Percentiles rank a stretch among this genome's conserved stretches.
phyloP scores from a whole-genome alignment of 2,888 invertebrate species.

The Sinhomidia bicolor region DNA sequence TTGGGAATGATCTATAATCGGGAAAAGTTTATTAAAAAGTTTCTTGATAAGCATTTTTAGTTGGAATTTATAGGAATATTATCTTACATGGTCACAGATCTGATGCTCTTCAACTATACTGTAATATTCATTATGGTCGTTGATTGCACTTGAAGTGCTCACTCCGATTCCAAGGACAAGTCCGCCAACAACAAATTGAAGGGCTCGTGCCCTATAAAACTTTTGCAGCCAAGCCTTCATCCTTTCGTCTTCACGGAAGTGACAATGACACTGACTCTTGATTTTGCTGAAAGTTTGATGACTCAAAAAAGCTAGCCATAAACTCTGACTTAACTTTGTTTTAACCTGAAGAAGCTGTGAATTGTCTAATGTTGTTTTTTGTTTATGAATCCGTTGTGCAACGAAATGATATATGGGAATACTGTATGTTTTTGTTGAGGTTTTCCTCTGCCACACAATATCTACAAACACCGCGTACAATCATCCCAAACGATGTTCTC shows the following conservation, averaged over 20 bases:
- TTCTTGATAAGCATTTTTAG: not conserved
- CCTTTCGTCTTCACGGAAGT: not conserved
- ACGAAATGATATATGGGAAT: not conserved
- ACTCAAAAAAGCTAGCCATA: conserved; percentile 30
- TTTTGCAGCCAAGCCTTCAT: not conserved
- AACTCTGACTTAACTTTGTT: not conserved
- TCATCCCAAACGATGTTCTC: not conserved
- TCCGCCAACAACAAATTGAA: not conserved
- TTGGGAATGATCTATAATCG: conserved; percentile 62
- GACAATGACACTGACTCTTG: conserved; percentile 37
- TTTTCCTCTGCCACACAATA: conserved; percentile 9
- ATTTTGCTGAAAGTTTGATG: conserved; percentile 13
- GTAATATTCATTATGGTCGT: not conserved
- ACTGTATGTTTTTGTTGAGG: not conserved
- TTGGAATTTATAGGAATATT: not conserved
- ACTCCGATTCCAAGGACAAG: not conserved
- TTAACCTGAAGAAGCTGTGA: too few species aligned
- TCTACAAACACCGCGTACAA: too few species aligned
- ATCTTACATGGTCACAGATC: conserved; percentile 53
- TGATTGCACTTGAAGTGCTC: not conserved
- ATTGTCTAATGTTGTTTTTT: not conserved
- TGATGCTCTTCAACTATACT: conserved; percentile 30
- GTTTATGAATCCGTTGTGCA: not conserved
- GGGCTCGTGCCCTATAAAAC: not conserved
- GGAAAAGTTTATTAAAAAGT: not conserved